Evolutionary conservation across 2,888 invertebrate genomes (phyloP), one percentile per base, ranked within the genome.

Genomic region (Chironomus riparius): DNA sequence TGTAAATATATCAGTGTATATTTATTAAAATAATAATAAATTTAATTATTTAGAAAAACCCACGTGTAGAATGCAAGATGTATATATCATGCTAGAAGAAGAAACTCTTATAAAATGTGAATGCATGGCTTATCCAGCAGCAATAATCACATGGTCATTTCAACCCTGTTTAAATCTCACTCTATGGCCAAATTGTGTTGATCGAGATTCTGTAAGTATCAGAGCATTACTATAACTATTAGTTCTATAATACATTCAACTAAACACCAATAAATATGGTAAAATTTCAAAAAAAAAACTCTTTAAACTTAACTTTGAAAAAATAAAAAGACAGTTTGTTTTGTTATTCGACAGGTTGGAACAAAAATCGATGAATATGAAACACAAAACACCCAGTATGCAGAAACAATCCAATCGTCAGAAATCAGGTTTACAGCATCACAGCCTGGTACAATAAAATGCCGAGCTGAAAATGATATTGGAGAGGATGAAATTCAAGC

Each of bases 91-190:
- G 61, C 81, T 83, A 4, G 84, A 86, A n/a, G 80, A 82, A 50
- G 80, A 80, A 7, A 85, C 82, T 0, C 80, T 80, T 38, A 80
- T 90, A 3, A 80, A 81, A n/a, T 91, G 91, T 79, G 79, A 79
- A 7, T 87, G 87, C 1, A 82, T 83, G 15, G 87, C 87, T 1
- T 86, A 85, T 81, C 91, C 91, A 0, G 76, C 80, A n/a, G 87
- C 90, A 0, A 79, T 82, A 0, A 84, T 91, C 5, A 81, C 82
- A 4, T 91, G 90, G 89, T 81, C 78, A 6, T 88, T 86, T 78
- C 81, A 83, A 22, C 82, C 83, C 3, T 88, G 87, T 78, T 82
- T 82, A 47, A 80, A 83, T 18, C 38, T 38, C 10, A 10, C 2
- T 79, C 80, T 48, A 10, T 83, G 84, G 83, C 83, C 83, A 3